A percentile compares a stretch with the other conserved stretches of the same genome.
phyloP scores from a whole-genome alignment of 2,888 invertebrate species.

The Troglohyphantes excavatus region DNA sequence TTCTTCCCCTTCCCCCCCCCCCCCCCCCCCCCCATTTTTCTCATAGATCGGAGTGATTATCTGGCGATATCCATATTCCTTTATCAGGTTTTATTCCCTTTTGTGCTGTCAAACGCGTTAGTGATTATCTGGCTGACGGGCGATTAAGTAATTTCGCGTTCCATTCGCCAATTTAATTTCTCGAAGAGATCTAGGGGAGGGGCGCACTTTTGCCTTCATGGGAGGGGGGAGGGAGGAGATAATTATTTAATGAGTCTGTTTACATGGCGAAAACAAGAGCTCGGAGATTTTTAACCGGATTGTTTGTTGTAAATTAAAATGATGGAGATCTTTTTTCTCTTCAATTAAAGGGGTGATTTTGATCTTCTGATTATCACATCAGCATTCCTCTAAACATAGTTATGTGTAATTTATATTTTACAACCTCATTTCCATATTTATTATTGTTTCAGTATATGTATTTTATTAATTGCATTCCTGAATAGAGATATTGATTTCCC shows the following conservation, averaged over 20 bases:
- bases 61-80: constrained; percentile 2
- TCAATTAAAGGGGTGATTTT: constrained; percentile 1
- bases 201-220: background rate
- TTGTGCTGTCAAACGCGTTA: constrained; percentile 42
- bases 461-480: too few relatives aligned
- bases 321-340: background rate
- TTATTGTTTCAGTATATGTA: too few relatives aligned
- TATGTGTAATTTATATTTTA: too few relatives aligned
- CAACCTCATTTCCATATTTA: too few relatives aligned
- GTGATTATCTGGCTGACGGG: constrained; percentile 31
- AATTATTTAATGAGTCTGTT: constrained; percentile 54
- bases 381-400: background rate
- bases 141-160: constrained; percentile 55
- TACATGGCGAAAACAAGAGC: constrained; percentile 31
- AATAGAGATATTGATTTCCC: too few relatives aligned
- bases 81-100: constrained; percentile 55
- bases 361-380: background rate
- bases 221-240: background rate
- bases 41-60: background rate
- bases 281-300: background rate
- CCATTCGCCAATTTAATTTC: constrained; percentile 17
- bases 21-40: background rate
- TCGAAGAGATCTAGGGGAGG: background rate
- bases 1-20: background rate
- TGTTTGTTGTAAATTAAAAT: constrained; percentile 13